These are phyloP conservation scores for Meiosimyza platycephala DNA, from an alignment of 2,888 invertebrate species.

Conservation along the genomic window DNA sequence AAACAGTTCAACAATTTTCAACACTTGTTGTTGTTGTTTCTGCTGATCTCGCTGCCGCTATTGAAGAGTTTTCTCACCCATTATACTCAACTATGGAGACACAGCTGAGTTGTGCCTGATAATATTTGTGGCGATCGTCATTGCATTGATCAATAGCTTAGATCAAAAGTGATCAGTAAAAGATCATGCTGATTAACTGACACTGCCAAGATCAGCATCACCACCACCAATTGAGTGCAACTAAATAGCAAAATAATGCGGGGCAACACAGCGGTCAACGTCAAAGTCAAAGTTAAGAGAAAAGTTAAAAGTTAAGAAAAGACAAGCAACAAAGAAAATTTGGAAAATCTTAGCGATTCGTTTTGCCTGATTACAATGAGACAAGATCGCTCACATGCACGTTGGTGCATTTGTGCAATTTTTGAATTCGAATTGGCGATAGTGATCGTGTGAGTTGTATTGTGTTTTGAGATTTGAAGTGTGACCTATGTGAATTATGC, in stretches of 20 bases:
- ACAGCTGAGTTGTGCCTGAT: background rate
- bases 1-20: slow-evolving; percentile 26
- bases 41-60: background rate
- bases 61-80: slow-evolving; percentile 26
- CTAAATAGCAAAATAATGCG: slow-evolving; percentile 29
- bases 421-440: background rate
- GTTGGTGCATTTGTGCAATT: background rate
- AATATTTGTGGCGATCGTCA: slow-evolving; percentile 15
- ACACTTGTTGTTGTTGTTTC: slow-evolving; percentile 17
- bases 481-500: slow-evolving; percentile 13
- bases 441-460: slow-evolving; percentile 51
- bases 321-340: background rate
- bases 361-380: slow-evolving; percentile 56
- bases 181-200: background rate
- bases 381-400: slow-evolving; percentile 26
- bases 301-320: slow-evolving; percentile 26
- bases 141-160: background rate
- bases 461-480: slow-evolving; percentile 41
- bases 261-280: slow-evolving; percentile 35
- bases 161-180: slow-evolving; percentile 10
- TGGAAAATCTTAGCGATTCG: slow-evolving; percentile 49
- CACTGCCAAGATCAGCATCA: slow-evolving; percentile 41
- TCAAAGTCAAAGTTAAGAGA: slow-evolving; percentile 31
- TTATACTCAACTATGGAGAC: background rate
- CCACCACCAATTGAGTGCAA: slow-evolving; percentile 34